These are phyloP conservation scores for Ptilorrhoa leucosticta DNA, from an alignment of 2,113 vertebrate species.

Conservation along the genomic window DNA sequence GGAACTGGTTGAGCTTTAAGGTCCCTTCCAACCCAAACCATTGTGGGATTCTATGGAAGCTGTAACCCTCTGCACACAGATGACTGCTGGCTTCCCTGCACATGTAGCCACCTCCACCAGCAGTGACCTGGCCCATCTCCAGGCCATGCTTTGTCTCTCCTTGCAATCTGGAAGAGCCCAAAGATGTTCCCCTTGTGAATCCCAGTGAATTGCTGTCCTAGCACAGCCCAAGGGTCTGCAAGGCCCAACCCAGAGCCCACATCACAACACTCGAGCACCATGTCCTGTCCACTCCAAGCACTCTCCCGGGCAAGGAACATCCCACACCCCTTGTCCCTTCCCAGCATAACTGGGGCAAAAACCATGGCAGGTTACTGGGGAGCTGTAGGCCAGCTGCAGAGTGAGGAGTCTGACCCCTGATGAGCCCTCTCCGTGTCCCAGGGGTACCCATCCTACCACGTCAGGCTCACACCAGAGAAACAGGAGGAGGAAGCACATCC, in stretches of 20 bases:
- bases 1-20: not conserved
- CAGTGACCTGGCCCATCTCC: not conserved
- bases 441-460: not conserved
- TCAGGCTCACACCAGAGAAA: not conserved
- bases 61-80: not conserved
- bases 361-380: fast-evolving
- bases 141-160: not conserved
- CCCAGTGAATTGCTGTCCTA: fast-evolving
- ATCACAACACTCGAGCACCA: fast-evolving
- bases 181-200: not conserved
- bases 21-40: not conserved
- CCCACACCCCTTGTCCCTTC: fast-evolving
- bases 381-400: not conserved
- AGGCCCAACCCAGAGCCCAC: not conserved
- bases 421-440: not conserved
- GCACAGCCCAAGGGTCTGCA: not conserved
- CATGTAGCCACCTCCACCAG: fast-evolving
- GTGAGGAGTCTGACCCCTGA: fast-evolving
- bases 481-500: not conserved
- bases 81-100: not conserved
- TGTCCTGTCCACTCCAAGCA: fast-evolving
- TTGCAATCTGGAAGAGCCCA: not conserved
- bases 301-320: not conserved
- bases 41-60: not conserved
- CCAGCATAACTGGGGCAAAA: not conserved